phyloP scores from a whole-genome alignment of 1,140 invertebrate genomes.

The Achatina immaculata region DNA sequence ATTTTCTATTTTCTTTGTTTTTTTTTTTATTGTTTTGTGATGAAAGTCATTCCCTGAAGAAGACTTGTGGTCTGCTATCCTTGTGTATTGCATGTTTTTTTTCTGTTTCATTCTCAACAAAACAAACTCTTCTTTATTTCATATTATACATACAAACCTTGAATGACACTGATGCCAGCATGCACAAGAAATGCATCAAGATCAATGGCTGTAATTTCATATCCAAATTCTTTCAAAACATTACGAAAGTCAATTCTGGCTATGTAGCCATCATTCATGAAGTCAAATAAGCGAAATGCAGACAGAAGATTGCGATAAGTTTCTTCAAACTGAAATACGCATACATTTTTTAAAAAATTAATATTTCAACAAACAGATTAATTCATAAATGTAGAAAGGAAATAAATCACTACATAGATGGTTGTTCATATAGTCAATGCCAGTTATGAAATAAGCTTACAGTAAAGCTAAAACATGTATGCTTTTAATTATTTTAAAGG shows the following conservation, averaged over 20 bases:
- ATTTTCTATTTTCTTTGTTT: no score
- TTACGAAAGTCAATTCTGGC: conserved; percentile 60
- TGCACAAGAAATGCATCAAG: conserved; percentile 50
- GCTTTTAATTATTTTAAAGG: no score
- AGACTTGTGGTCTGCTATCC: no score
- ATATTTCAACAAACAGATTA: neutral
- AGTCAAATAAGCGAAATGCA: conserved; percentile 64
- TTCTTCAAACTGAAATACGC: conserved; percentile 62
- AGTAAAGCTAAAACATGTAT: conserved; percentile 10
- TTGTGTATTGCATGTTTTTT: no score
- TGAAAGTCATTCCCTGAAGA: no score
- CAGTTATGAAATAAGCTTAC: neutral
- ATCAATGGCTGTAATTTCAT: conserved; percentile 54
- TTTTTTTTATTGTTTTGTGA: no score
- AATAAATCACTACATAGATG: neutral
- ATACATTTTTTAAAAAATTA: conserved; percentile 22
- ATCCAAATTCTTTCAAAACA: conserved; percentile 65
- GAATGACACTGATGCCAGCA: conserved; percentile 14
- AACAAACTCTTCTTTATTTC: no score
- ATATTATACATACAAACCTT: conserved; percentile 19
- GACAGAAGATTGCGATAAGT: conserved; percentile 56
- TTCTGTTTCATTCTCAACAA: no score
- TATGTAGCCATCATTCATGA: conserved; percentile 57
- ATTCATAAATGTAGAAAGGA: neutral
- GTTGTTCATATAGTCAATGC: no score